phyloP scores from a whole-genome alignment of 2,888 invertebrate genomes.

The Didymodactylos carnosus region DNA sequence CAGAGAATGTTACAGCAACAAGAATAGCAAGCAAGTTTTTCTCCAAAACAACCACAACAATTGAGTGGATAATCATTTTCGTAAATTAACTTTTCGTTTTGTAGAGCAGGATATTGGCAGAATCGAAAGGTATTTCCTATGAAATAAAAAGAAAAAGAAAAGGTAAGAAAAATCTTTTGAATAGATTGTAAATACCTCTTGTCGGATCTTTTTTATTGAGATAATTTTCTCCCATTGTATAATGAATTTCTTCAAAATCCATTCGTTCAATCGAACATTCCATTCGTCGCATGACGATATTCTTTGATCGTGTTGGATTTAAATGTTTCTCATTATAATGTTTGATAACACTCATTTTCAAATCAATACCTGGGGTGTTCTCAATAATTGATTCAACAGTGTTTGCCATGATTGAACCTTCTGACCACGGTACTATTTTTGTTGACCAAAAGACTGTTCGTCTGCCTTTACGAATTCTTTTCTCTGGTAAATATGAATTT shows the following conservation, averaged over 20 bases:
- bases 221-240: background rate
- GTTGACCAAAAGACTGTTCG: background rate
- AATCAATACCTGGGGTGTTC: background rate
- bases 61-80: background rate
- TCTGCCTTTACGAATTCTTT: background rate
- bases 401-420: background rate
- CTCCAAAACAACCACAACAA: background rate
- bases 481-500: background rate
- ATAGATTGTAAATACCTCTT: background rate
- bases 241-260: background rate
- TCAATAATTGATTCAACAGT: background rate
- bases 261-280: background rate
- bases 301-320: background rate
- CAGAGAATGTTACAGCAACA: background rate
- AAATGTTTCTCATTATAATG: background rate
- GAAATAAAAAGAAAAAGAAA: no score
- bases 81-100: background rate
- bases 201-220: background rate
- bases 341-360: background rate
- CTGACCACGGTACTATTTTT: background rate
- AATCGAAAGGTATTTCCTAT: background rate
- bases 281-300: background rate
- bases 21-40: background rate
- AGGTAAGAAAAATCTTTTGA: background rate
- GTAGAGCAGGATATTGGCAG: background rate